Conservation (phyloP, 2,113 vertebrate genomes). For the Pterocles gutturalis region DNA sequence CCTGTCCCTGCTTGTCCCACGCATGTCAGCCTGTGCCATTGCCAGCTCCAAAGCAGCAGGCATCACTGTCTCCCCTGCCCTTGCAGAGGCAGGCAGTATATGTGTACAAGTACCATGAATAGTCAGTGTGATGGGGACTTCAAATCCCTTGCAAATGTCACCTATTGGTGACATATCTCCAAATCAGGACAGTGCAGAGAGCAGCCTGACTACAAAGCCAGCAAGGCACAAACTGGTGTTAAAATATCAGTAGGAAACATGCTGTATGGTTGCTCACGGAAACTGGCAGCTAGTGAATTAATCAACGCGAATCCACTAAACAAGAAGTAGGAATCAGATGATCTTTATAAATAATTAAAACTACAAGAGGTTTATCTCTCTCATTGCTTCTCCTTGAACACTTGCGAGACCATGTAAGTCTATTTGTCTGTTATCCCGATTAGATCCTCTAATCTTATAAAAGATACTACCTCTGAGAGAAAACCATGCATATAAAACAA, state of each 20-base stretch:
- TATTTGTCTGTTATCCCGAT: background rate
- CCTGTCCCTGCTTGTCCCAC: background rate
- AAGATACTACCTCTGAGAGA: background rate
- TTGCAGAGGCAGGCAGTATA: rapidly evolving
- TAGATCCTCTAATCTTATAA: background rate
- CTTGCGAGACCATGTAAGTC: background rate
- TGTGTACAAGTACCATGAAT: background rate
- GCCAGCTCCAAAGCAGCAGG: background rate
- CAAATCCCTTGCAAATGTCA: conserved; percentile 2
- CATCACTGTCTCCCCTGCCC: background rate
- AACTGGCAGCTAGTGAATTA: background rate
- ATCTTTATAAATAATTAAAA: background rate
- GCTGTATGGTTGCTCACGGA: background rate
- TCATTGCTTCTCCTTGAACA: background rate
- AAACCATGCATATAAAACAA: background rate
- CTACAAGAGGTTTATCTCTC: background rate
- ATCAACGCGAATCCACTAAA: background rate
- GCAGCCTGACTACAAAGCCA: background rate
- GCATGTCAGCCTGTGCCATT: background rate
- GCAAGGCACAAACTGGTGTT: background rate
- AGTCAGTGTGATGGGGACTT: background rate
- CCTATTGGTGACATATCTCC: too few species aligned
- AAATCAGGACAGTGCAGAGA: background rate
- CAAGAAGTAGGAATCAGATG: background rate
- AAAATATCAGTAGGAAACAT: background rate